A percentile compares a stretch with the other conserved stretches of the same genome.
Conservation (phyloP, 2,113 vertebrate genomes). For the Microtus oregoni region DNA sequence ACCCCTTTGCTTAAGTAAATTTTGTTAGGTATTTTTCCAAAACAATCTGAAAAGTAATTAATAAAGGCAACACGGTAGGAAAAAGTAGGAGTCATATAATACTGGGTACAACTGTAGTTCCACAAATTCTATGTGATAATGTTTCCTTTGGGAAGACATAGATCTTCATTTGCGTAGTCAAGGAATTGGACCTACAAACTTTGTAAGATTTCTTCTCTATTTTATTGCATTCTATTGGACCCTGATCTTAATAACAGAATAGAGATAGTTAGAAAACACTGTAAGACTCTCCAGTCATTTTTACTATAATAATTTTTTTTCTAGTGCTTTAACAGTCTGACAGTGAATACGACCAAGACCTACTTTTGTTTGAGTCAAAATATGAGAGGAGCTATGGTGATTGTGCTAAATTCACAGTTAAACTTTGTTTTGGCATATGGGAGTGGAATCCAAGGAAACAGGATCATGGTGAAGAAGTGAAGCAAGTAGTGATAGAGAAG, state of each 20-base stretch:
- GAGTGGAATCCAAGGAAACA: not conserved
- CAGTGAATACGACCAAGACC: not conserved
- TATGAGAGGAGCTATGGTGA: not conserved
- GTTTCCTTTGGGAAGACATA: not conserved
- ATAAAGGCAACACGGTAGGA: not conserved
- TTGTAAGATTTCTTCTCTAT: constrained; percentile 25
- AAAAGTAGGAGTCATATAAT: not conserved
- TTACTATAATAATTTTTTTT: not conserved
- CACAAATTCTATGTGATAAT: not conserved
- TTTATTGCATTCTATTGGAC: not conserved
- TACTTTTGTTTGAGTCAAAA: not conserved
- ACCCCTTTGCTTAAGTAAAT: not conserved
- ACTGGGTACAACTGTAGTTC: not conserved
- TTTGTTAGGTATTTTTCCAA: not conserved
- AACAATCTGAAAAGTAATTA: not conserved
- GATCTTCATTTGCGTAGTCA: not conserved
- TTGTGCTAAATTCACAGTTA: not conserved
- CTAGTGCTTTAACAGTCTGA: not conserved
- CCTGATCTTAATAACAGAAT: constrained; percentile 36
- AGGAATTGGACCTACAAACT: not conserved
- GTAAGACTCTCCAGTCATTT: not conserved
- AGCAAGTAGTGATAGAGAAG: not conserved
- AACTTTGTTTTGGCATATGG: not conserved
- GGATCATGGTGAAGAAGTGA: not conserved
- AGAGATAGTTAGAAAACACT: not conserved